Evolutionary conservation across 2,113 vertebrate species (phyloP).

Genomic region (Hipposideros armiger): DNA sequence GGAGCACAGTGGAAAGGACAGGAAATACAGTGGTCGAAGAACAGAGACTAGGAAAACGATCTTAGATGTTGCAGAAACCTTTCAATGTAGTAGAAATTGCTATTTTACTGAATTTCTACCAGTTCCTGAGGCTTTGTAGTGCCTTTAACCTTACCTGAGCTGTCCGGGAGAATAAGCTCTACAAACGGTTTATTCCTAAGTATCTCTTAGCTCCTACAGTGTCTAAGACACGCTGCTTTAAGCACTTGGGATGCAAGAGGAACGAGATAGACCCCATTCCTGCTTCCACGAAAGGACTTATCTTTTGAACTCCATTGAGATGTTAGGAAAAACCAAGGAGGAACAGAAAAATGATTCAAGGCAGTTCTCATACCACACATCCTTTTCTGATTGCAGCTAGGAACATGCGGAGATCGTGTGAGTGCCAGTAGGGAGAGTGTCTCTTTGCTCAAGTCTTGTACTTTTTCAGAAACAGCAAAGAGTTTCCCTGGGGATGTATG

Average conservation of each 20-base stretch:
- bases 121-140: background rate
- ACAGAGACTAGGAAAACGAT: background rate
- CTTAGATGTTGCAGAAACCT: background rate
- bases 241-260: background rate
- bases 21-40: background rate
- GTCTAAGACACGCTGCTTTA: background rate
- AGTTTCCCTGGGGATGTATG: background rate
- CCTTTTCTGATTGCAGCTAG: background rate
- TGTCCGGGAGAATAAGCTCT: background rate
- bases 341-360: background rate
- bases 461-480: conserved; percentile 35
- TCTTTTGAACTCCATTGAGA: background rate
- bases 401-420: background rate
- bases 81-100: background rate
- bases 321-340: background rate
- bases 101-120: background rate
- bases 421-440: background rate
- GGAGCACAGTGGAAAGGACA: background rate
- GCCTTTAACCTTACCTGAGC: background rate
- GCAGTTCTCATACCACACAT: background rate
- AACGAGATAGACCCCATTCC: background rate
- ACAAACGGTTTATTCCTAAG: background rate
- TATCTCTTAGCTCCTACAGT: background rate
- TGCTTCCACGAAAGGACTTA: background rate
- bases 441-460: background rate